Evolutionary conservation across 2,797 vertebrate genomes (phyloP).

Genomic region (Coendou prehensilis): DNA sequence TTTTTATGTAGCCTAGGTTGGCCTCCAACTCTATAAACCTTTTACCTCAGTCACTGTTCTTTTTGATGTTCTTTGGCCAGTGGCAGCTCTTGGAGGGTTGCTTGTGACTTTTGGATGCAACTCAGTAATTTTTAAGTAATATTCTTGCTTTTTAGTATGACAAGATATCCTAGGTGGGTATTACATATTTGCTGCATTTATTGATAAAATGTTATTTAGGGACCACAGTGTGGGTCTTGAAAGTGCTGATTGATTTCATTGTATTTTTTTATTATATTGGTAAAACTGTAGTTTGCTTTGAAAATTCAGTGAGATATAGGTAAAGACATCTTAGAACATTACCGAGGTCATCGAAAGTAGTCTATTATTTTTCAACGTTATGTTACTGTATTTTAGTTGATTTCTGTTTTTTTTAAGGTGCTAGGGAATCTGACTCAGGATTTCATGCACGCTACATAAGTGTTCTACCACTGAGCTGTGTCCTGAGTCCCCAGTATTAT

Average conservation of each 20-base stretch:
- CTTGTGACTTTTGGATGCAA: neutral
- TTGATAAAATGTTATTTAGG: neutral
- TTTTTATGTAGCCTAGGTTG: neutral
- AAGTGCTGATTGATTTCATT: neutral
- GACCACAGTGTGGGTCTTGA: neutral
- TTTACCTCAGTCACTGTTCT: neutral
- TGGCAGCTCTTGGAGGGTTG: neutral
- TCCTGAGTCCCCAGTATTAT: neutral
- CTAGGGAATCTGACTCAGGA: neutral
- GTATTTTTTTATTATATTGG: neutral
- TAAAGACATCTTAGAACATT: neutral
- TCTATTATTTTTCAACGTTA: neutral
- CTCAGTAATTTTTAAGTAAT: neutral
- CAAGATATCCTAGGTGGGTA: neutral
- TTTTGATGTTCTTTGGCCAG: neutral
- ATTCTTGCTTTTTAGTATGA: neutral
- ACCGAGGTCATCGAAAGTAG: neutral
- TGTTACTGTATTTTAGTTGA: neutral
- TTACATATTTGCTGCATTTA: neutral
- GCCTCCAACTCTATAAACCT: neutral
- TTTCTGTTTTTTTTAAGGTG: neutral
- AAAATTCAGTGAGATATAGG: neutral
- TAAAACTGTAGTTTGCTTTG: neutral
- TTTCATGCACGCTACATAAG: neutral
- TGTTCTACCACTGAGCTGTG: neutral